Percentiles rank a stretch among this genome's conserved stretches.
Conservation (phyloP, 2,888 invertebrate genomes). For the Yponomeuta plumbellus region DNA sequence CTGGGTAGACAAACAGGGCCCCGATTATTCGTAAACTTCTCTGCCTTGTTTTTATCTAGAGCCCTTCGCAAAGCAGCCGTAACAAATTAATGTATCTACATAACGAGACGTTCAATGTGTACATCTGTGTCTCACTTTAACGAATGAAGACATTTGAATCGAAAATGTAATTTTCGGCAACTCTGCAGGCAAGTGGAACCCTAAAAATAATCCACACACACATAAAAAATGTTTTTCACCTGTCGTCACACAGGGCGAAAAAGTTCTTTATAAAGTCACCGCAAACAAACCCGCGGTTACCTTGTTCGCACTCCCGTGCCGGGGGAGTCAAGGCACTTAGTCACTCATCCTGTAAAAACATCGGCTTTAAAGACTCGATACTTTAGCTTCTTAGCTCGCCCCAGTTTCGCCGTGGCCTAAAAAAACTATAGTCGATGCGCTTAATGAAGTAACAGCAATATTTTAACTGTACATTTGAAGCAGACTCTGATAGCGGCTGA, state of each 20-base stretch:
- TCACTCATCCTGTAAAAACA: slow-evolving; percentile 1
- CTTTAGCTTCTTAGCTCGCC: background rate
- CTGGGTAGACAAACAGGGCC: no score
- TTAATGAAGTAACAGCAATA: background rate
- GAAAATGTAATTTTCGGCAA: no score
- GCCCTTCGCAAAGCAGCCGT: no score
- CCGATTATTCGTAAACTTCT: no score
- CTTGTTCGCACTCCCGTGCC: background rate
- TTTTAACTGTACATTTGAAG: no score
- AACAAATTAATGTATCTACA: no score
- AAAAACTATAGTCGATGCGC: background rate
- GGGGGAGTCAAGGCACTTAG: background rate
- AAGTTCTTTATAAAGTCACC: background rate
- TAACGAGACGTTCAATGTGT: no score
- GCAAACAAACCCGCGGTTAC: background rate
- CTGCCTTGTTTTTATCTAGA: no score
- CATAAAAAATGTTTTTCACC: no score
- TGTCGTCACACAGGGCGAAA: background rate
- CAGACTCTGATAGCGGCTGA: no score
- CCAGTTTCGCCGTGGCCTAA: background rate
- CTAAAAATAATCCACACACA: background rate
- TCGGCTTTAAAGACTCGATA: background rate
- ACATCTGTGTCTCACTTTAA: no score
- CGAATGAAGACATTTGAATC: no score
- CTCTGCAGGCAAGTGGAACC: background rate